Evolutionary conservation across 2,797 vertebrate species (phyloP).

Genomic region (Danio choprae): DNA sequence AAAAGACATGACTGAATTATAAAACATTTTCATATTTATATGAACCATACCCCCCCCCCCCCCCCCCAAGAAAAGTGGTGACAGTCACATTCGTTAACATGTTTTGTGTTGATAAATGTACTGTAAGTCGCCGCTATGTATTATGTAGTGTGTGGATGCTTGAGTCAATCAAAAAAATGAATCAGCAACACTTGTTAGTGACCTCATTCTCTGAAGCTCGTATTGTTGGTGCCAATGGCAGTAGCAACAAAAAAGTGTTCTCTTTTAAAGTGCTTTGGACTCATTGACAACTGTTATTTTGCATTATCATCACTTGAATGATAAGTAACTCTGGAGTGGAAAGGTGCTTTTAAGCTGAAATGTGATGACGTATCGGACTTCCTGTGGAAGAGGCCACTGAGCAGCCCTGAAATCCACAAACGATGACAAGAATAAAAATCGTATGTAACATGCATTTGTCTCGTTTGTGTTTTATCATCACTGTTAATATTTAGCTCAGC

Average conservation of each 20-base stretch:
- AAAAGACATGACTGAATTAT: slow-evolving; percentile 17
- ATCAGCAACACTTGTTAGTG: slow-evolving; percentile 37
- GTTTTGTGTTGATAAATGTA: slow-evolving; percentile 11
- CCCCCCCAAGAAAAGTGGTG: background rate
- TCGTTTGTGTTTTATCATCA: background rate
- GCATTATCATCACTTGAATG: slow-evolving; percentile 3
- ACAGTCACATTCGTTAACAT: slow-evolving; percentile 29
- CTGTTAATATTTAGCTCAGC: background rate
- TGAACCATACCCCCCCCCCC: slow-evolving; percentile 2
- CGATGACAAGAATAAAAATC: slow-evolving; percentile 31
- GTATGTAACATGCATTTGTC: background rate
- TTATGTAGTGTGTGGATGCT: slow-evolving; percentile 41
- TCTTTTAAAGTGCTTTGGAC: slow-evolving; percentile 1
- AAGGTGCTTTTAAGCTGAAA: slow-evolving; percentile 19
- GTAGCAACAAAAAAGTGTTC: slow-evolving; percentile 18
- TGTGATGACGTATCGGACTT: slow-evolving; percentile 10
- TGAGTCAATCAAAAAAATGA: slow-evolving; percentile 54
- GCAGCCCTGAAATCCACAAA: slow-evolving; percentile 8
- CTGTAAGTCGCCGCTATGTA: slow-evolving; percentile 1
- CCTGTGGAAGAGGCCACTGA: slow-evolving; percentile 3
- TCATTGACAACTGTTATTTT: background rate
- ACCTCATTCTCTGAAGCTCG: slow-evolving; percentile 38
- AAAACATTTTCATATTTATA: slow-evolving; percentile 26
- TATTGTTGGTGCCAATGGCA: slow-evolving; percentile 28
- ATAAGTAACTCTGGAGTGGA: slow-evolving; percentile 11